These are phyloP conservation scores for Syngnathus floridae DNA, from an alignment of 2,113 vertebrate species.

Conservation along the genomic window DNA sequence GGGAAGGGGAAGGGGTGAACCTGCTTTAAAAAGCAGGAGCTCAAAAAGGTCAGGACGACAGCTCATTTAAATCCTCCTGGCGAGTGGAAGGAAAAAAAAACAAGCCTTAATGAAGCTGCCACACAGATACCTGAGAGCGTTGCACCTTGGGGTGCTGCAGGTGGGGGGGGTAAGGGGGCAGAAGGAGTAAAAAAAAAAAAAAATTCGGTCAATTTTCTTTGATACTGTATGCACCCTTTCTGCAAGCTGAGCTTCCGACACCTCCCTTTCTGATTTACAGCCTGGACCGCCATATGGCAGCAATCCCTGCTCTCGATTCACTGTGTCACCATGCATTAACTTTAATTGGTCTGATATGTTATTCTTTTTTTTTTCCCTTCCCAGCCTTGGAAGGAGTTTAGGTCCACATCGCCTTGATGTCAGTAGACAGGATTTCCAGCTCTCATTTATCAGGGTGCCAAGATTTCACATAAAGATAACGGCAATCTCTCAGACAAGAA, in stretches of 20 bases:
- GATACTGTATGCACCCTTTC: constrained; percentile 47
- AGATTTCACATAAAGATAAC: constrained; percentile 54
- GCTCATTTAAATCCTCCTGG: constrained; percentile 75
- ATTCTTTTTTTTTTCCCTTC: constrained; percentile 43
- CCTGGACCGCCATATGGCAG: constrained; percentile 67
- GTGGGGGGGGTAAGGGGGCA: neutral
- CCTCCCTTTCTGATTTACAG: constrained; percentile 55
- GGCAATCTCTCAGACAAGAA: constrained; percentile 50
- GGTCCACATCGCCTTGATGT: constrained; percentile 55
- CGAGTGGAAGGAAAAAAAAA: constrained; percentile 38
- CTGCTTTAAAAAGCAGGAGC: constrained; percentile 59
- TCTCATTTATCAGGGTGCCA: constrained; percentile 53
- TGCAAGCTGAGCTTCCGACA: constrained; percentile 20
- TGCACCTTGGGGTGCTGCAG: constrained; percentile 53
- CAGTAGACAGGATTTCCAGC: constrained; percentile 47
- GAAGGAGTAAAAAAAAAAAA: constrained; percentile 10
- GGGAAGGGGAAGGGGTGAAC: constrained; percentile 35
- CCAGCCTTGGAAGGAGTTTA: constrained; percentile 62
- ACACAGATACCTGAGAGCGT: constrained; percentile 56
- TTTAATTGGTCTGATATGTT: constrained; percentile 72
- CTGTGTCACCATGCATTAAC: constrained; percentile 67
- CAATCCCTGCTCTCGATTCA: constrained; percentile 67
- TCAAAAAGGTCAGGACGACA: constrained; percentile 73
- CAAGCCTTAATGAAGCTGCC: constrained; percentile 66
- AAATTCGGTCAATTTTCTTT: constrained; percentile 24